These are phyloP conservation scores for Vanacampus margaritifer DNA, from an alignment of 2,113 vertebrate species.

Conservation along the genomic window DNA sequence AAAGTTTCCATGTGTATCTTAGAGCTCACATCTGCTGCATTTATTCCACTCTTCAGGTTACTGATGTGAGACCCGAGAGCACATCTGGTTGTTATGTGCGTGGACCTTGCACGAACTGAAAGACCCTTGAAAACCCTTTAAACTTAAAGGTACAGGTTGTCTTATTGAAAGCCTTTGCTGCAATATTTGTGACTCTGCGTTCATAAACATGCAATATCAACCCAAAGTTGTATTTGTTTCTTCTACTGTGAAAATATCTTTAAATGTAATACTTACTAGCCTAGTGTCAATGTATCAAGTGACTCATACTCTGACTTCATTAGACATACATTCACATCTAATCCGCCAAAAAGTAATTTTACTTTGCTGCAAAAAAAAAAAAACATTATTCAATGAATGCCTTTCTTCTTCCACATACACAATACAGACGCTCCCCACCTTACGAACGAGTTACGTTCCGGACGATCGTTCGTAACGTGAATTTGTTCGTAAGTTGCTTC, in stretches of 20 bases:
- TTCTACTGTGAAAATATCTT: conserved; percentile 64
- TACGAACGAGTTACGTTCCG: too few species aligned
- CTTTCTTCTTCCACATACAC: neutral
- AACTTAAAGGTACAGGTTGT: conserved; percentile 30
- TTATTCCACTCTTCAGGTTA: conserved; percentile 21
- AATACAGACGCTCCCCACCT: too few species aligned
- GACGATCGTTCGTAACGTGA: too few species aligned
- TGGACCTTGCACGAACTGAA: conserved; percentile 13
- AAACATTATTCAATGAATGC: neutral
- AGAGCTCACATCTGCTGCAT: conserved; percentile 18
- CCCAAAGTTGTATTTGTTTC: conserved; percentile 66
- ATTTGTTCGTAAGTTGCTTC: too few species aligned
- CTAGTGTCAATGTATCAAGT: conserved; percentile 40
- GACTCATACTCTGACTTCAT: conserved; percentile 11
- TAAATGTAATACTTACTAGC: conserved; percentile 34
- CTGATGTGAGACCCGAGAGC: conserved; percentile 4
- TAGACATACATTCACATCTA: neutral
- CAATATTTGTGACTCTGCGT: conserved; percentile 54
- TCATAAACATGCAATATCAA: conserved; percentile 70
- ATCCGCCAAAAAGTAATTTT: neutral
- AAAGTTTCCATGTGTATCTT: conserved; percentile 6
- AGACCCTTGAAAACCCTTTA: conserved; percentile 54
- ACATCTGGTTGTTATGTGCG: too few species aligned
- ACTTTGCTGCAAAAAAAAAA: neutral
- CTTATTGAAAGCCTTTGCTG: conserved; percentile 51